Conservation (phyloP, 1,140 invertebrate species). For the Atta texana region DNA sequence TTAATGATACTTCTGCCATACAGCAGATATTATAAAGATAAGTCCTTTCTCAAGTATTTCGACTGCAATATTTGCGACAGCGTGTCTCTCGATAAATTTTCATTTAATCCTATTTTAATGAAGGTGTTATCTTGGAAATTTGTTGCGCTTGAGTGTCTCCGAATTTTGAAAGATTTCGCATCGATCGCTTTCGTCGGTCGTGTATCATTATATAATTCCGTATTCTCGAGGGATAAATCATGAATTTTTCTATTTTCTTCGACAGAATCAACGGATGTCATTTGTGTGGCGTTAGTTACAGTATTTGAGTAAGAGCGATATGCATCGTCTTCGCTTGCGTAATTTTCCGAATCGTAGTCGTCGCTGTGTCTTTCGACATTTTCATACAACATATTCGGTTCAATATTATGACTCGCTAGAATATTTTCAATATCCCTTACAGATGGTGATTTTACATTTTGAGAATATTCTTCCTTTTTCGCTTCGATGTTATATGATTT, state of each 20-base stretch:
- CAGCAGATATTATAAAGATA: constrained; percentile 49
- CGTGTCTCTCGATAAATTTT: constrained; percentile 44
- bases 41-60: constrained; percentile 71
- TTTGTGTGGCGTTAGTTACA: background rate
- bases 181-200: constrained; percentile 4
- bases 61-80: constrained; percentile 67
- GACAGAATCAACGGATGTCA: background rate
- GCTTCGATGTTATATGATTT: background rate
- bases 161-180: background rate
- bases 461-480: background rate
- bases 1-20: constrained; percentile 17
- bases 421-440: constrained; percentile 46
- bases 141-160: constrained; percentile 15
- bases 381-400: constrained; percentile 45
- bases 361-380: background rate
- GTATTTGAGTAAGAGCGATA: background rate
- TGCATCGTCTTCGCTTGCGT: background rate
- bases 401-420: constrained; percentile 61
- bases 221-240: background rate
- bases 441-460: constrained; percentile 8
- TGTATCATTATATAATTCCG: background rate
- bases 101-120: constrained; percentile 60
- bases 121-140: constrained; percentile 48
- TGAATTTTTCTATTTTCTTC: background rate
- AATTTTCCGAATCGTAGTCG: background rate